These are phyloP conservation scores for Diachasmimorpha longicaudata DNA, from an alignment of 1,140 invertebrate genomes.

Conservation along the genomic window DNA sequence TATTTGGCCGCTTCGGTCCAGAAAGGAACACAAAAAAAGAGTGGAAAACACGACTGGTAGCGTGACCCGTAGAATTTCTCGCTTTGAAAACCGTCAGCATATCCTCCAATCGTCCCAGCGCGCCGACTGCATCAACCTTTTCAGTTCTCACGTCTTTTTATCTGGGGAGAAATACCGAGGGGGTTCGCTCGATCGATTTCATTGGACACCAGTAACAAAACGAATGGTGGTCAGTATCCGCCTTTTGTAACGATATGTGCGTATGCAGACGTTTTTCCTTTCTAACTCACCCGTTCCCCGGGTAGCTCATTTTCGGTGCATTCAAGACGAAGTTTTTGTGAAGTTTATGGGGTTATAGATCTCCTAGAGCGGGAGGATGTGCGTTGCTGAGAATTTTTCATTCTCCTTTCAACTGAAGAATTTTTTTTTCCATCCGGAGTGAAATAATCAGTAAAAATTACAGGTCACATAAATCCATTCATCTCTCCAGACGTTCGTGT, in stretches of 20 bases:
- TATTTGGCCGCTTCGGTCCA: background rate
- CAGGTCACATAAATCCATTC: no score
- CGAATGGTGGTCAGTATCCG: background rate
- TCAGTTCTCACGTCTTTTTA: background rate
- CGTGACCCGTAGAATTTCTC: slow-evolving; percentile 1
- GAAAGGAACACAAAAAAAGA: background rate
- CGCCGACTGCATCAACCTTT: background rate
- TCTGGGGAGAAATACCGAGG: background rate
- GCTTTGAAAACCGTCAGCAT: background rate
- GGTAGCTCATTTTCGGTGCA: background rate
- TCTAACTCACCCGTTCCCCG: background rate
- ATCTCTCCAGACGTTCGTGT: no score
- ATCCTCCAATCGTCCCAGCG: background rate
- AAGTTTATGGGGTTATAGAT: background rate
- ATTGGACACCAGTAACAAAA: background rate
- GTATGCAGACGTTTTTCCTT: background rate
- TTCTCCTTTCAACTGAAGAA: background rate
- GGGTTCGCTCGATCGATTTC: background rate
- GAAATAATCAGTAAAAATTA: no score
- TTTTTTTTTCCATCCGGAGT: no score
- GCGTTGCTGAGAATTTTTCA: background rate
- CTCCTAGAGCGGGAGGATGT: background rate
- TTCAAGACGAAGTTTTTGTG: background rate
- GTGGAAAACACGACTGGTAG: background rate
- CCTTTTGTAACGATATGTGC: background rate